Evolutionary conservation across 2,797 vertebrate species (phyloP).

Genomic region (Cyprinodon diabolis): DNA sequence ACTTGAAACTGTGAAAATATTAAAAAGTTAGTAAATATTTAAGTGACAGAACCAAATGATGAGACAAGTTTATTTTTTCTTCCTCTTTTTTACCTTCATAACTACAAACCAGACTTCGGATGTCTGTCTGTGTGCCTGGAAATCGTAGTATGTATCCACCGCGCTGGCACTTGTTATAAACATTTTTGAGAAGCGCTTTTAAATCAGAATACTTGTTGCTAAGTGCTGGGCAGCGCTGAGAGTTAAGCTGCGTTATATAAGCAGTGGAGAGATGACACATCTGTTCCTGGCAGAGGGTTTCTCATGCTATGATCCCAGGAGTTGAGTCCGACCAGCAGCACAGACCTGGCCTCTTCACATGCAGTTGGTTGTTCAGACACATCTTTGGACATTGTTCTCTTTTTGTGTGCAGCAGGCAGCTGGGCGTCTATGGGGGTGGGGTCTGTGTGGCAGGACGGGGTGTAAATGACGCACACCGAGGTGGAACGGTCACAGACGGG

Average conservation of each 20-base stretch:
- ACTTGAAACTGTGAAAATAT: not conserved
- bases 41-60: not conserved
- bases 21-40: not conserved
- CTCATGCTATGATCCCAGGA: constrained; percentile 55
- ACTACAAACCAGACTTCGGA: not conserved
- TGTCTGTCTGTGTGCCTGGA: not conserved
- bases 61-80: not conserved
- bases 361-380: constrained; percentile 61
- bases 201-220: not conserved
- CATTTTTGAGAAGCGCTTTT: not conserved
- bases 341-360: constrained; percentile 42
- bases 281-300: constrained; percentile 66
- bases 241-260: constrained; percentile 52
- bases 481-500: constrained; percentile 82
- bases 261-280: constrained; percentile 61
- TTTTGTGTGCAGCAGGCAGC: constrained; percentile 35
- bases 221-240: constrained; percentile 4
- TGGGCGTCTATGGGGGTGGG: constrained; percentile 42
- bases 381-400: constrained; percentile 59
- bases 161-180: not conserved
- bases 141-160: not conserved
- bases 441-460: constrained; percentile 71
- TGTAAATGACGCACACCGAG: constrained; percentile 86
- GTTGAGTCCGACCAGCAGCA: constrained; percentile 46
- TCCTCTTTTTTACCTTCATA: not conserved